Evolutionary conservation across 2,888 invertebrate species (phyloP).

Genomic region (Copidosoma aretas): DNA sequence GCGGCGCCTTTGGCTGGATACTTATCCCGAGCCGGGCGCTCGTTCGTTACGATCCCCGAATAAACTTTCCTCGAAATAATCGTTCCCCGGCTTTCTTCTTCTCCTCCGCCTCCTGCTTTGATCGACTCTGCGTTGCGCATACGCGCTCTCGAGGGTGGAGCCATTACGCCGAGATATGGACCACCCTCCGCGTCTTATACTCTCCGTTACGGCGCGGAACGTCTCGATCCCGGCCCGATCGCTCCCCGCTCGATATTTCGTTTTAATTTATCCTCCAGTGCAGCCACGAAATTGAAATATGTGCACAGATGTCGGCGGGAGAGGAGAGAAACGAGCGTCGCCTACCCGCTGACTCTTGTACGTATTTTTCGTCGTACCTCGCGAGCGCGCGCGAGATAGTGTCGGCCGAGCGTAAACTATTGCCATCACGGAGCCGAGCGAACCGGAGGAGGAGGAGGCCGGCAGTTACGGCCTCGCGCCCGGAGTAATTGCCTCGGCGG

Average conservation of each 20-base stretch:
- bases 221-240: slow-evolving; percentile 36
- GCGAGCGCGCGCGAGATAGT: slow-evolving; percentile 22
- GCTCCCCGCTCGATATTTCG: slow-evolving; percentile 11
- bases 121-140: not conserved
- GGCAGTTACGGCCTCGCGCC: slow-evolving; percentile 35
- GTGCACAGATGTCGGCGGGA: too few relatives aligned
- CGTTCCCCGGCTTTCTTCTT: not conserved
- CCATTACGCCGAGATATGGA: slow-evolving; percentile 54
- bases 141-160: slow-evolving; percentile 46
- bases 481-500: slow-evolving; percentile 58
- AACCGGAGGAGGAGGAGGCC: slow-evolving; percentile 1
- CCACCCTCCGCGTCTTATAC: slow-evolving; percentile 57
- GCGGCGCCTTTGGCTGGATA: not conserved
- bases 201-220: slow-evolving; percentile 39
- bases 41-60: slow-evolving; percentile 5
- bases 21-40: not conserved
- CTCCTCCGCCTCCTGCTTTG: too few relatives aligned
- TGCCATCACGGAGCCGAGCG: slow-evolving; percentile 18
- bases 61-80: slow-evolving; percentile 33
- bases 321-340: slow-evolving; percentile 33
- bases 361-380: slow-evolving; percentile 8
- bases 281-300: slow-evolving; percentile 24
- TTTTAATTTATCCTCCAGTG: not conserved
- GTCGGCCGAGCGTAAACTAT: slow-evolving; percentile 27
- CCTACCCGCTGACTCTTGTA: slow-evolving; percentile 45